Base-by-base conservation (phyloP, 53 echinoderm and acorn worm species). In the Temnopleurus reevesii region DNA sequence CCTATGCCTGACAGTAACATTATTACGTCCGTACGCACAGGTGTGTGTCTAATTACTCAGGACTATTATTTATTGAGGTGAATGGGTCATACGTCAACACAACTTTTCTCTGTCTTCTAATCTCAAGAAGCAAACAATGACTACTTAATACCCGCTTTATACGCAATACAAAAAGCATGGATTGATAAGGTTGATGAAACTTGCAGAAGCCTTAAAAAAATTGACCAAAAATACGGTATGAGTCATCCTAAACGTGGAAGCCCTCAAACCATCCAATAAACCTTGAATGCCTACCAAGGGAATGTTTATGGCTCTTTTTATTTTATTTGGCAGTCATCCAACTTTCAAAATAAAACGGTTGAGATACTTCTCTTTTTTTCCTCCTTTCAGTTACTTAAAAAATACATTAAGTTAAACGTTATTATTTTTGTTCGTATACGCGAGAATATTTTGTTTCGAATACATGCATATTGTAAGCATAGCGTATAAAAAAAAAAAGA, bases 241-340 rank as follows among this genome's bases (percentile, higher is more conserved):
- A 71, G n/a, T 71, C 71, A 71, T 18, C 63, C 34, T 15, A 49
- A 71, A 71, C 43, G 71, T 71, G 71, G 71, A 71, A 71, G 19
- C 12, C n/a, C 19, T 7, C 21, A 1, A 41, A 2, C n/a, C 49
- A 41, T 7, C n/a, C 49, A 12, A 56, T 12, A 38, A 41, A 13
- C 19, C 71, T n/a, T n/a, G 21, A 61, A 29, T 4, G 4, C 18
- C 4, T 13, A 71, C 41, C 36, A 19, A 41, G 43, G 71, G 71
- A 36, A 71, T 10, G 18, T 1, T 71, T 18, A 41, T 41, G 71
- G 36, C 18, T 64, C 34, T 15, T 33, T 64, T 34, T 64, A 34
- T 64, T 64, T 41, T 9, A 8, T 19, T 64, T 71, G 71, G 71
- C 71, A 41, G 19, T 38, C 71, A 38, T 71, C 71, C 71, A 71